Evolutionary conservation across 2,113 vertebrate genomes (phyloP), one percentile per base, ranked within the genome.

Genomic region (Cheilinus undulatus): DNA sequence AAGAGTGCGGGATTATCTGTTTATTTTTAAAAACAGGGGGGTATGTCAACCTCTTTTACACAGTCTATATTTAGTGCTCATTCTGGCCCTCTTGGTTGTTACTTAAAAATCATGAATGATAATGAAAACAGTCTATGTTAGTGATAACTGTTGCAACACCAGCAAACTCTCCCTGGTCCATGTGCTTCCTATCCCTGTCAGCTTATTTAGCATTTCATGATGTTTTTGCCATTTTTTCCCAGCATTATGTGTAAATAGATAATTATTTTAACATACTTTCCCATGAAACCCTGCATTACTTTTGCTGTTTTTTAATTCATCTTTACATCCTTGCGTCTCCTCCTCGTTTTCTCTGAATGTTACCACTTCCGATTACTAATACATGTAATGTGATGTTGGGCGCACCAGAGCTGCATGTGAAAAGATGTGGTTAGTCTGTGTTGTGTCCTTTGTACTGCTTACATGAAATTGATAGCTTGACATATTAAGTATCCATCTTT

Each of bases 321-420:
- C 76, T 72, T 74, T 54, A 67, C 51, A 40, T 28, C 17, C 53
- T 22, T 46, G 2, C n/a, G n/a, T 32, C 23, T 19, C 28, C 30
- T 36, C 22, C 12, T 67, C 9, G 32, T 66, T 52, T 11, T 73
- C 73, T 63, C 78, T 70, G 72, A 52, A 73, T 73, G 53, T 82
- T 64, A 59, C 60, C 71, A 76, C 69, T 63, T 69, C 32, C 40
- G 53, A 78, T 61, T 84, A 63, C 65, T 86, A 77, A 82, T 83
- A 49, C 56, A 53, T 80, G 48, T 78, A 40, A 52, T 65, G 51
- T 15, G 36, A 70, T 78, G 65, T 72, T 60, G 45, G 24, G 42
- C 65, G 69, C 72, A 60, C 34, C 67, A 58, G 64, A 76, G 65
- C 58, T 83, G 72, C 78, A 79, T 87, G 79, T 88, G n/a, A 58